Percentiles rank a stretch among this genome's conserved stretches.
phyloP scores from a whole-genome alignment of 2,888 invertebrate genomes.

The Resseliella maxima region DNA sequence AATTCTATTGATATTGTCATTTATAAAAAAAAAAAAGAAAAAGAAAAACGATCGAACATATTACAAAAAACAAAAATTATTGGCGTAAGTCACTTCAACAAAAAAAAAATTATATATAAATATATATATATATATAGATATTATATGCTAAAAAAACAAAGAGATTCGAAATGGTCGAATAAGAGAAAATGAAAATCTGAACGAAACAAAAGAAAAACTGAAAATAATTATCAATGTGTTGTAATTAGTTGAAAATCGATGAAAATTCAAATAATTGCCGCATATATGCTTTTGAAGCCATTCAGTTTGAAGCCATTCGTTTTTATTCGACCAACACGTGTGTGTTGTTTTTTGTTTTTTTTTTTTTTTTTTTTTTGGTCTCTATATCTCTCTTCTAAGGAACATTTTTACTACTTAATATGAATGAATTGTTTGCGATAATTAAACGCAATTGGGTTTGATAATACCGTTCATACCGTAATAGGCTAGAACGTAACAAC shows the following conservation, averaged over 20 bases:
- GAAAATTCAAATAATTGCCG: too few relatives aligned
- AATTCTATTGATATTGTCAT: conserved; percentile 23
- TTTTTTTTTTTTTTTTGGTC: not conserved
- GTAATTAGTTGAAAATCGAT: too few relatives aligned
- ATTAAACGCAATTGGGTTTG: not conserved
- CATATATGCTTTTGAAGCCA: too few relatives aligned
- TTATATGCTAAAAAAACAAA: not conserved
- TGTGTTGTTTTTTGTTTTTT: not conserved
- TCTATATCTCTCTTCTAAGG: too few relatives aligned
- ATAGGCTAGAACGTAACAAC: too few relatives aligned
- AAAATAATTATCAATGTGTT: not conserved
- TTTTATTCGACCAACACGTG: too few relatives aligned
- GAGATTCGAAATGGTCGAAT: not conserved
- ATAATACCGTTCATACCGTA: not conserved
- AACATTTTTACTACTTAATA: not conserved
- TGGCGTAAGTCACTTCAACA: not conserved
- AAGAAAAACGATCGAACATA: conserved; percentile 17
- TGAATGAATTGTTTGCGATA: not conserved
- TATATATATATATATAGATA: too few relatives aligned
- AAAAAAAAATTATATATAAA: not conserved
- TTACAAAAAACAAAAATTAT: not conserved
- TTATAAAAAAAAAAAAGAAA: conserved; percentile 7
- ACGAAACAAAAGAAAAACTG: not conserved
- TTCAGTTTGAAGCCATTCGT: too few relatives aligned
- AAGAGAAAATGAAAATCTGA: not conserved